phyloP scores from a whole-genome alignment of 1,140 invertebrate species.

The Leguminivora glycinivorella region DNA sequence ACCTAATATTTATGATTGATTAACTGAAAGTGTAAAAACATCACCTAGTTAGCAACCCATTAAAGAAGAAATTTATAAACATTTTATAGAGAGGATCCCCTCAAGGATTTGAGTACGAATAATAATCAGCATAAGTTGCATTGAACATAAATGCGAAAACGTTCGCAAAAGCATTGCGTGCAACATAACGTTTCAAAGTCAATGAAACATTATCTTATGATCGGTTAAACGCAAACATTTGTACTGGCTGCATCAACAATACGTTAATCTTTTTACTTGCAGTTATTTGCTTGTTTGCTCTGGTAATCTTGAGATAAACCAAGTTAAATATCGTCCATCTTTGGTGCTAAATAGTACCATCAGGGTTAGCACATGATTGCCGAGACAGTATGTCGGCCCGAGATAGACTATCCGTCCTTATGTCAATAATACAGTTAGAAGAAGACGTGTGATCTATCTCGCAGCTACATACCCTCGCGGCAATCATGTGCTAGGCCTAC shows the following conservation, averaged over 20 bases:
- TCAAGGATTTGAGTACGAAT: not conserved
- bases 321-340: not conserved
- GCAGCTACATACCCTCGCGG: no score
- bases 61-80: no score
- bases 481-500: no score
- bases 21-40: no score
- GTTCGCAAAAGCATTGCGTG: not conserved
- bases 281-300: slow-evolving; percentile 16
- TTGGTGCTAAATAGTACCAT: not conserved
- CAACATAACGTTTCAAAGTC: not conserved
- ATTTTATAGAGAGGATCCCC: no score
- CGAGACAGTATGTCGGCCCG: no score
- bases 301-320: not conserved
- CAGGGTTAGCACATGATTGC: no score
- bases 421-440: no score
- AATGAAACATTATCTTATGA: slow-evolving; percentile 5
- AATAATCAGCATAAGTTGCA: not conserved
- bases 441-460: no score
- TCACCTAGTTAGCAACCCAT: no score
- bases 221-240: slow-evolving; percentile 12
- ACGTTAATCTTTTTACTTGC: not conserved
- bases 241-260: not conserved
- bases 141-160: not conserved
- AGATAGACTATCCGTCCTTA: no score
- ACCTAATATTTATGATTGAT: no score